A percentile compares a stretch with the other conserved stretches of the same genome.
phyloP scores from a whole-genome alignment of 2,797 vertebrate species.

The Catostomus latipinnis region DNA sequence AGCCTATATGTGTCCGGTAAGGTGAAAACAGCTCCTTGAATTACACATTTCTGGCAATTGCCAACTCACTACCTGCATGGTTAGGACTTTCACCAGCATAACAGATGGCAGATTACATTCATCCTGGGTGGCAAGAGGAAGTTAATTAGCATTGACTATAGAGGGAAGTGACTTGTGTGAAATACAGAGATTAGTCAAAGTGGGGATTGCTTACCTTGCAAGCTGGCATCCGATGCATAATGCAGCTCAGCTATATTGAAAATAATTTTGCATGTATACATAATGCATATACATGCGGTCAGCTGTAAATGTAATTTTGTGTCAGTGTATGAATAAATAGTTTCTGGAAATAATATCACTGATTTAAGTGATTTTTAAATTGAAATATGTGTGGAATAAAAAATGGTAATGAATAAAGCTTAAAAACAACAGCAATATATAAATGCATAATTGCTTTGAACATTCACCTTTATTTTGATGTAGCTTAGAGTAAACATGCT shows the following conservation, averaged over 20 bases:
- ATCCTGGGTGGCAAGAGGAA: not conserved
- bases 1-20: not conserved
- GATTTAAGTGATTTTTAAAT: not conserved
- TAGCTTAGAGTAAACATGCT: not conserved
- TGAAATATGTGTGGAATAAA: not conserved
- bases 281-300: constrained; percentile 17
- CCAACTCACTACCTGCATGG: not conserved
- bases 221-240: constrained; percentile 24
- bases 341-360: not conserved
- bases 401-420: not conserved
- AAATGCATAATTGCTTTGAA: not conserved
- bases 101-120: constrained; percentile 16
- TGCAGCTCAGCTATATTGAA: constrained; percentile 21
- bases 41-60: not conserved
- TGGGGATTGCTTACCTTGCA: constrained; percentile 37
- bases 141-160: constrained; percentile 32
- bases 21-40: not conserved
- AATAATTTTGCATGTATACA: constrained; percentile 10
- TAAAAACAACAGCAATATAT: not conserved
- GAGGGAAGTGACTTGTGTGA: constrained; percentile 10
- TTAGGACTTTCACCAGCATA: not conserved
- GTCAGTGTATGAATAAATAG: constrained; percentile 17
- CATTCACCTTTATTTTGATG: not conserved
- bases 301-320: constrained; percentile 29
- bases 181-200: constrained; percentile 17